Evolutionary conservation across 2,888 invertebrate genomes (phyloP), one percentile per base, ranked within the genome.

Genomic region (Lymantria dispar): DNA sequence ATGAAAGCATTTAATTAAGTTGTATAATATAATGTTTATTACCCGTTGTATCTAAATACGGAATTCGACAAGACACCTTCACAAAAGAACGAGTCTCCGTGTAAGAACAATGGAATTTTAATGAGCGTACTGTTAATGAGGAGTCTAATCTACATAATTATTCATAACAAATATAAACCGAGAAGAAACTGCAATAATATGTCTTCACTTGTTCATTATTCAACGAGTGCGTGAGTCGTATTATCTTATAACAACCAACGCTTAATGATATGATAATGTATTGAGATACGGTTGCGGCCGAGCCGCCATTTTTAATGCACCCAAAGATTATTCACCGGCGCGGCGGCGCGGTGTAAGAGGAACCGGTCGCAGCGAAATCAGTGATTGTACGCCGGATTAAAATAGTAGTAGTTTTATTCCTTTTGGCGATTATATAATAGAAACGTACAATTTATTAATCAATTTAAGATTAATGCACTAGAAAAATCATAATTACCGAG

Each of bases 31-130:
- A 33, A 33, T 10, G 9, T 33, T 33, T 33, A 33, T 10, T 10
- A 7, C 33, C 33, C 8, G 33, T 10, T 1, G n/a, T 44, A 45
- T 39, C 49, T 45, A 48, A 47, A 43, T 48, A 70, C 61, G 67
- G 65, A 78, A 82, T 80, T 76, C 62, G 68, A 78, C 70, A 77
- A 73, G 47, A 62, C 66, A 76, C 73, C 70, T 65, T 74, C 70
- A 82, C 78, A 84, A 83, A 78, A 78, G 75, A 76, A 62, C 71
- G 60, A 71, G 69, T 61, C 69, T 73, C 75, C 78, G 78, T 74
- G 79, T 74, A 72, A n/a, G 75, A 72, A 85, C 86, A 87, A 87
- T 80, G 79, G 87, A 86, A 89, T 88, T 84, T 85, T 85, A 88
- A 88, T 87, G 84, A 85, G 82, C 60, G 66, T 5, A 72, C 74